Percentiles rank a stretch among this genome's conserved stretches.
Evolutionary conservation across 2,888 invertebrate species (phyloP).

Genomic region (Mamestra brassicae): DNA sequence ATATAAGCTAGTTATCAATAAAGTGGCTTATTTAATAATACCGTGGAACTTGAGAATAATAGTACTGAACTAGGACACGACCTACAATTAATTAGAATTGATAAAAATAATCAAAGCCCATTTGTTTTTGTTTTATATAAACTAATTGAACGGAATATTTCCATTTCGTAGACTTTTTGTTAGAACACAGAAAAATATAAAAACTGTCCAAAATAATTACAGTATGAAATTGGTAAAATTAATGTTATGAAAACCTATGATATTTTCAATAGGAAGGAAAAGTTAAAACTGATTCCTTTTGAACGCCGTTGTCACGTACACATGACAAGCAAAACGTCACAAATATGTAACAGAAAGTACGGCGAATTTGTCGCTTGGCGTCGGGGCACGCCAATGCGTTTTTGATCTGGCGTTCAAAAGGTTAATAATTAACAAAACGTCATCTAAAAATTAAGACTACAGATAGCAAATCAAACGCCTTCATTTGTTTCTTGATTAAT

Average conservation of each 20-base stretch:
- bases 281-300: background rate
- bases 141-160: constrained; percentile 33
- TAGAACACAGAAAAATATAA: background rate
- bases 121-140: constrained; percentile 24
- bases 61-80: constrained; percentile 26
- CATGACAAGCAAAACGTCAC: no score
- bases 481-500: constrained; percentile 18
- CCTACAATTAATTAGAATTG: constrained; percentile 27
- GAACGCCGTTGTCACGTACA: no score
- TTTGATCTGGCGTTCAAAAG: no score
- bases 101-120: constrained; percentile 43
- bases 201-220: background rate
- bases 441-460: background rate
- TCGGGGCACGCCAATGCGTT: no score
- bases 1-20: background rate
- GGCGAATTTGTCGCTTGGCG: no score
- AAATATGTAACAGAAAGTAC: no score
- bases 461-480: background rate
- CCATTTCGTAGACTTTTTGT: no score
- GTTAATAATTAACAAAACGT: background rate
- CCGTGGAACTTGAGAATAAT: constrained; percentile 19
- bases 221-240: background rate
- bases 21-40: background rate
- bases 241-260: background rate
- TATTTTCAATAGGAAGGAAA: background rate